Percentiles rank a stretch among this genome's conserved stretches.
Evolutionary conservation across 2,888 invertebrate species (phyloP).

Genomic region (Scrobipalpa costella): DNA sequence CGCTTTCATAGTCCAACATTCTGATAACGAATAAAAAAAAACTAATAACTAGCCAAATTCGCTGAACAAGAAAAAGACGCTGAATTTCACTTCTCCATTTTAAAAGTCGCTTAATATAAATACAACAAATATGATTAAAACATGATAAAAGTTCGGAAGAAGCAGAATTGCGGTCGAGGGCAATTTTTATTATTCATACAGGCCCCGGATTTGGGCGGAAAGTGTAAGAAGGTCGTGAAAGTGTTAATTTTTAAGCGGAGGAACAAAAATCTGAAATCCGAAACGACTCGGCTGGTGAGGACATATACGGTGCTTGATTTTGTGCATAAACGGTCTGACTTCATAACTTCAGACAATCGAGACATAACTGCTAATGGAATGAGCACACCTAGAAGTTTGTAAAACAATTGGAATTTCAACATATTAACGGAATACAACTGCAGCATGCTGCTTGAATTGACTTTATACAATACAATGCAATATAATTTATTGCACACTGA

Average conservation of each 20-base stretch:
- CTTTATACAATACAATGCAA: too few species aligned
- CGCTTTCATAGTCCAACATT: too few species aligned
- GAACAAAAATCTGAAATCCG: constrained; percentile 53
- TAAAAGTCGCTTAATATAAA: constrained; percentile 11
- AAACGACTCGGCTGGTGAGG: constrained; percentile 23
- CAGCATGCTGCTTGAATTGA: too few species aligned
- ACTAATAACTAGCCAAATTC: too few species aligned
- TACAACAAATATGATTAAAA: constrained; percentile 48
- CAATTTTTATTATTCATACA: constrained; percentile 63
- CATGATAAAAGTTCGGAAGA: constrained; percentile 53
- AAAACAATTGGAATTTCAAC: too few species aligned
- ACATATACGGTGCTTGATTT: background rate
- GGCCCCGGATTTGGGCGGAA: constrained; percentile 50
- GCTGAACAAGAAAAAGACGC: too few species aligned
- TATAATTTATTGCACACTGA: too few species aligned
- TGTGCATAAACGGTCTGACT: background rate
- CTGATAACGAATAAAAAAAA: too few species aligned
- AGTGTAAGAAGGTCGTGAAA: constrained; percentile 52
- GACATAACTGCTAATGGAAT: too few species aligned
- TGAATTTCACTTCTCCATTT: background rate
- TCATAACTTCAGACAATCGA: too few species aligned
- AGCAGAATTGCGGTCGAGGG: constrained; percentile 47
- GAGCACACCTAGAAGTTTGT: too few species aligned
- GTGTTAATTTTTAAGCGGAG: constrained; percentile 70
- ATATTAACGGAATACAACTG: too few species aligned